Conservation (phyloP, 2,113 vertebrate species). For the Xenotilapia longispinis region DNA sequence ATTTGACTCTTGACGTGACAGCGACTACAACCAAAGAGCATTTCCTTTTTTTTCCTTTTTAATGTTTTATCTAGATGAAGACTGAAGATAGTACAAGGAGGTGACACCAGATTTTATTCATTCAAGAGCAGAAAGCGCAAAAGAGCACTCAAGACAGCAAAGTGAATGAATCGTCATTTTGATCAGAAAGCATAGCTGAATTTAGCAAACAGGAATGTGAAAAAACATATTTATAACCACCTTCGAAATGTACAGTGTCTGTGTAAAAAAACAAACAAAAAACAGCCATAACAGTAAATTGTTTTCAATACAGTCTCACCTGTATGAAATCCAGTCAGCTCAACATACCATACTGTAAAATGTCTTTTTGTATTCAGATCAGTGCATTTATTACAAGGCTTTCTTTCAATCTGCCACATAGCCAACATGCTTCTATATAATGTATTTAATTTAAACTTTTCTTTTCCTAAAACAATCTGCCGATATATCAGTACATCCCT, state of each 20-base stretch:
- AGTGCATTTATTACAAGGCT: not conserved
- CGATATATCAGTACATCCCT: not conserved
- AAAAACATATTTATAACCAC: not conserved
- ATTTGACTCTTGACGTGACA: not conserved
- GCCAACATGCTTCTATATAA: not conserved
- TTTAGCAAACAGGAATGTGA: not conserved
- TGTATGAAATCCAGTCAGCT: not conserved
- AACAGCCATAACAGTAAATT: not conserved
- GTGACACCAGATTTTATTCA: not conserved
- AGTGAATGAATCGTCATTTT: not conserved
- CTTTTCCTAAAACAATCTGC: not conserved
- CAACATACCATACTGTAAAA: not conserved
- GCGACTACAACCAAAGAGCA: not conserved
- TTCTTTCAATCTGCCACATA: not conserved
- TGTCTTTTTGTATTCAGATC: not conserved
- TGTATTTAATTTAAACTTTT: not conserved
- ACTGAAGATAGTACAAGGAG: not conserved
- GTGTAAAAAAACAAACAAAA: not conserved
- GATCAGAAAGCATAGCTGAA: not conserved
- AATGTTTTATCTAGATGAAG: not conserved
- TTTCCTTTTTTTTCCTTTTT: not conserved
- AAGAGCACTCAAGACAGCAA: not conserved
- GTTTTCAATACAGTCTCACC: not conserved
- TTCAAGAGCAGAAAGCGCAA: not conserved
- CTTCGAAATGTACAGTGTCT: not conserved